A percentile compares a stretch with the other conserved stretches of the same genome.
phyloP scores from a whole-genome alignment of 2,888 invertebrate genomes.

The Synergus gifuensis region DNA sequence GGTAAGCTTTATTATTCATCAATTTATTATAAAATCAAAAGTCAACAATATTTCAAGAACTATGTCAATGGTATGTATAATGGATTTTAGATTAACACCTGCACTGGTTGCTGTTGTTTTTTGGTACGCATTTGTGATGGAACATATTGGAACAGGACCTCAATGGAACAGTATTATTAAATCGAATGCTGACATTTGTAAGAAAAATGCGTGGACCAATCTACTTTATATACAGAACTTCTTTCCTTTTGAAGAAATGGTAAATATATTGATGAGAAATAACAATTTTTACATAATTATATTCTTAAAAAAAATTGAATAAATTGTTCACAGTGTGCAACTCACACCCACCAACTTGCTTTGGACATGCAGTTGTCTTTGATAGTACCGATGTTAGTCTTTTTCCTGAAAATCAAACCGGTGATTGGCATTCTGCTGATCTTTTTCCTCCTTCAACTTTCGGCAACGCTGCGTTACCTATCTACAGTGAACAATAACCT shows the following conservation, averaged over 20 bases:
- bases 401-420: constrained; percentile 81
- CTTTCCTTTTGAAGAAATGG: constrained; percentile 85
- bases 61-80: no score
- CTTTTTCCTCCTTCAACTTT: constrained; percentile 80
- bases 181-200: constrained; percentile 83
- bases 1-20: constrained; percentile 75
- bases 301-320: neutral
- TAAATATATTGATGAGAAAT: constrained; percentile 68
- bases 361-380: constrained; percentile 87
- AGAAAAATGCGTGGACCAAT: constrained; percentile 84
- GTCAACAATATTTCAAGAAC: neutral
- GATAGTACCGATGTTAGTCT: constrained; percentile 83
- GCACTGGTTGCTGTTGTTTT: constrained; percentile 82
- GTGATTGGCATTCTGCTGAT: constrained; percentile 80
- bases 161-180: constrained; percentile 84
- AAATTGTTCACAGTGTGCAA: constrained; percentile 82
- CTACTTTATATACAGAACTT: constrained; percentile 84
- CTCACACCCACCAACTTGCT: constrained; percentile 87
- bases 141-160: constrained; percentile 83
- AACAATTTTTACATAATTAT: no score
- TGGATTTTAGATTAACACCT: constrained; percentile 81
- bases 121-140: constrained; percentile 85
- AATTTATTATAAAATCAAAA: constrained; percentile 27
- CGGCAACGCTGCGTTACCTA: constrained; percentile 83
- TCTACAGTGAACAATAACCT: constrained; percentile 82